These are phyloP conservation scores for Aphis gossypii DNA, from an alignment of 1,140 invertebrate species.

Conservation along the genomic window DNA sequence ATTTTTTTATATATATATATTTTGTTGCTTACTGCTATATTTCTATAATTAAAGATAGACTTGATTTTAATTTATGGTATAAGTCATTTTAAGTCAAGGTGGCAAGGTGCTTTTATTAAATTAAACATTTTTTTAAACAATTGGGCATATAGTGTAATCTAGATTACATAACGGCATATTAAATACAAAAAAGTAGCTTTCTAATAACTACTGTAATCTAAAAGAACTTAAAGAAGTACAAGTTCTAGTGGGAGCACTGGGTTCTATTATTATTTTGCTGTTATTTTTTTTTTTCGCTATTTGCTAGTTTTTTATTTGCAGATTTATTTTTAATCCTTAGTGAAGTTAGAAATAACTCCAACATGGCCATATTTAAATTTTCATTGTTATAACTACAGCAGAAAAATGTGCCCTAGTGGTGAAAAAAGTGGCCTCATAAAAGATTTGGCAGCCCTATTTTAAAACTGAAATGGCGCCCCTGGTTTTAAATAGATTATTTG, in stretches of 20 bases:
- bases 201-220: slow-evolving; percentile 8
- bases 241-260: background rate
- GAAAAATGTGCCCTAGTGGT: background rate
- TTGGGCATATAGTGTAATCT: background rate
- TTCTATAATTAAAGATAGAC: background rate
- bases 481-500: no score
- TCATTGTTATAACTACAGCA: no score
- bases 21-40: background rate
- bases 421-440: background rate
- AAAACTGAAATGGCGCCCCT: no score
- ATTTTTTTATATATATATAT: background rate
- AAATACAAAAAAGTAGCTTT: background rate
- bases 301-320: background rate
- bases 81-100: no score
- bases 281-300: background rate
- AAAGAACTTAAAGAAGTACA: no score
- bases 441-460: no score
- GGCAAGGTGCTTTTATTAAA: background rate
- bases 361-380: background rate
- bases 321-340: slow-evolving; percentile 16
- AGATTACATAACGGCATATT: background rate
- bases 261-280: background rate
- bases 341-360: background rate
- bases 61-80: background rate
- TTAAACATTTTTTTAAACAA: background rate